phyloP scores from a whole-genome alignment of 2,888 invertebrate genomes.

The Stegana nigrithorax region DNA sequence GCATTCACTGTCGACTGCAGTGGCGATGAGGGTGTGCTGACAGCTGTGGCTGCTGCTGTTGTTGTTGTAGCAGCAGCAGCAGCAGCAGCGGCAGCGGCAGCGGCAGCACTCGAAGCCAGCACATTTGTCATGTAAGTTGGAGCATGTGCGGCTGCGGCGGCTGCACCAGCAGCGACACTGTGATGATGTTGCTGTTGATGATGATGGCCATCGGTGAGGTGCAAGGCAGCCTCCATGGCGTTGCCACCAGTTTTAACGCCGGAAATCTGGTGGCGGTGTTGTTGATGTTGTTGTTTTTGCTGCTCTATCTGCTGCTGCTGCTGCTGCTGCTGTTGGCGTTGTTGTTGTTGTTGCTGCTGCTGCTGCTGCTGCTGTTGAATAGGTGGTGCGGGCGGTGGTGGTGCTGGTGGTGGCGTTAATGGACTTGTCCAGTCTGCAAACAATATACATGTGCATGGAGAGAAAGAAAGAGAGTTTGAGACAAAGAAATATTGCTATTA shows the following conservation, averaged over 20 bases:
- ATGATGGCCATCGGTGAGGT: constrained; percentile 63
- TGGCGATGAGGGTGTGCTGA: constrained; percentile 51
- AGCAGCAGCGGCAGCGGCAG: constrained; percentile 35
- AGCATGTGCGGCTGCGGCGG: constrained; percentile 31
- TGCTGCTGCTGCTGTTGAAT: constrained; percentile 23
- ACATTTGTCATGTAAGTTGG: too few relatives aligned
- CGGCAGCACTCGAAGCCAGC: constrained; percentile 13
- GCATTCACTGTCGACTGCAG: constrained; percentile 47
- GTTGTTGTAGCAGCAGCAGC: constrained; percentile 32
- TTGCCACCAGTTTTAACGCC: constrained; percentile 25
- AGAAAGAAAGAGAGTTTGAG: constrained; percentile 15
- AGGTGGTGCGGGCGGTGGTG: constrained; percentile 7
- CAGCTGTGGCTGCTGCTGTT: constrained; percentile 30
- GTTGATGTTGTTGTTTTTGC: constrained; percentile 27
- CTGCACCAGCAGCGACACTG: constrained; percentile 31
- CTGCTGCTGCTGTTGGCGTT: constrained; percentile 17
- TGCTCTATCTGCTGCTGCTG: constrained; percentile 6
- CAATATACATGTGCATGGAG: constrained; percentile 11
- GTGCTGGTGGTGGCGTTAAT: constrained; percentile 61
- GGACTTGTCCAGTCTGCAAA: constrained; percentile 67
- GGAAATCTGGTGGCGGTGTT: constrained; percentile 28
- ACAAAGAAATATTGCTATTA: neutral
- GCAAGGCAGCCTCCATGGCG: constrained; percentile 38
- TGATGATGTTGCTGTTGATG: constrained; percentile 54
- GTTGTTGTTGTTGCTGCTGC: constrained; percentile 21